These are phyloP conservation scores for Cygnus buccinator DNA, from an alignment of 2,113 vertebrate species.

Conservation along the genomic window DNA sequence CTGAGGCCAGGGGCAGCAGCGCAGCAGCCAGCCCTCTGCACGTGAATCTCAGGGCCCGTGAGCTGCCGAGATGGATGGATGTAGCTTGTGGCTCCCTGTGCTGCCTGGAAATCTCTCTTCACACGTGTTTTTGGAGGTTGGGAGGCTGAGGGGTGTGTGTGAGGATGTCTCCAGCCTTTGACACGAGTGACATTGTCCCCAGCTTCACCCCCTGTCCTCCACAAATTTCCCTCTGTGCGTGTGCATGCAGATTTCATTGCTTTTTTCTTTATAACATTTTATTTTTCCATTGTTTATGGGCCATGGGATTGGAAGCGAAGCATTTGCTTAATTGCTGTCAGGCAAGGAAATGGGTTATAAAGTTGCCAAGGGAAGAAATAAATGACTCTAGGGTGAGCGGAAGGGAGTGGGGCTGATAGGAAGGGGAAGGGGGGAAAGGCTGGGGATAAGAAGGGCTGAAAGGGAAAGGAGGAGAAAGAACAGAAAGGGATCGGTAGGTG, in stretches of 20 bases:
- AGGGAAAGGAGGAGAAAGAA: neutral
- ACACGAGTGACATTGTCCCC: neutral
- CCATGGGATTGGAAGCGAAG: constrained; percentile 56
- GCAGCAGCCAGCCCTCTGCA: neutral
- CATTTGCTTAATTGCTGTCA: constrained; percentile 60
- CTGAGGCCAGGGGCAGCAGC: neutral
- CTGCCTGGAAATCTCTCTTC: neutral
- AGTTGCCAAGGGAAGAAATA: constrained; percentile 58
- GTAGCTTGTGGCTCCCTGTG: rapidly evolving
- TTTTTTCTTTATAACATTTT: neutral
- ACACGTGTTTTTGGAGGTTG: rapidly evolving
- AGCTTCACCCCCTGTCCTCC: neutral
- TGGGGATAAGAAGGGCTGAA: neutral
- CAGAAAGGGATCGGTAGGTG: neutral
- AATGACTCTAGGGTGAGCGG: constrained; percentile 29
- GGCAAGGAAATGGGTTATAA: constrained; percentile 56
- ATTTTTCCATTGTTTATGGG: constrained; percentile 26
- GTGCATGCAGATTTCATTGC: neutral
- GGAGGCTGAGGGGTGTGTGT: rapidly evolving
- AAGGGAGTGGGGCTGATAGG: neutral
- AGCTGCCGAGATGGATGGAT: neutral
- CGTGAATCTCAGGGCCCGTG: neutral
- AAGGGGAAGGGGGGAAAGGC: neutral
- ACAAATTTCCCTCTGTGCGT: neutral
- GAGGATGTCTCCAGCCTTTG: neutral